Conservation (phyloP, 2,888 invertebrate species). For the Caenorhabditis zanzibari region DNA sequence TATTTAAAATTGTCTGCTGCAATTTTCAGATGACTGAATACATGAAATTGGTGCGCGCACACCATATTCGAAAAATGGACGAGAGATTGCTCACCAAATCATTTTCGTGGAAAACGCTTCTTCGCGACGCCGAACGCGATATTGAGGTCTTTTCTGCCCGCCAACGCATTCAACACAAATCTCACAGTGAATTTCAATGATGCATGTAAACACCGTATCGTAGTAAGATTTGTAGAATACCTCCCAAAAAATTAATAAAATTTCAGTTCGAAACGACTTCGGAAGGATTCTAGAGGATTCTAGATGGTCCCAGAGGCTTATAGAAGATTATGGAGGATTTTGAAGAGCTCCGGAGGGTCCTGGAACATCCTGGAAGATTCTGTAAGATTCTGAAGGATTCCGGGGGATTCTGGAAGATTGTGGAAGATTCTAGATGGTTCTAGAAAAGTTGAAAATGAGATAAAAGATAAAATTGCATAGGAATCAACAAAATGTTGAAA, state of each 20-base stretch:
- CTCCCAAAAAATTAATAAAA: neutral
- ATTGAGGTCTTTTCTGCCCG: conserved; percentile 16
- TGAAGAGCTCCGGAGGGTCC: no score
- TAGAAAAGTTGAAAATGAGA: no score
- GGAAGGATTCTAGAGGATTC: no score
- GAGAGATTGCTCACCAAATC: neutral
- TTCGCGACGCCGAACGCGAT: conserved; percentile 10
- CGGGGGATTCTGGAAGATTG: no score
- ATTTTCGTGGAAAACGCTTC: conserved; percentile 14
- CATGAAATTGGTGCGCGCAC: neutral
- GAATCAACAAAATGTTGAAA: no score
- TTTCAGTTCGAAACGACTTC: conserved; percentile 68
- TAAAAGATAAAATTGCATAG: no score
- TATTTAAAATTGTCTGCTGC: neutral
- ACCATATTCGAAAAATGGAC: neutral
- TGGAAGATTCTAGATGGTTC: no score
- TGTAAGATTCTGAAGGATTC: no score
- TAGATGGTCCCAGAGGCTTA: no score
- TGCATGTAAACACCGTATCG: conserved; percentile 16
- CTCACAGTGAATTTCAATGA: conserved; percentile 17
- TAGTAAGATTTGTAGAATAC: conserved; percentile 15
- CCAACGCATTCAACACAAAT: conserved; percentile 21
- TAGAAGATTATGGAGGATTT: no score
- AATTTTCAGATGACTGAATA: conserved; percentile 34
- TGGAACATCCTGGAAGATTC: no score